Evolutionary conservation across 2,888 invertebrate species (phyloP).

Genomic region (Conus canariensis): DNA sequence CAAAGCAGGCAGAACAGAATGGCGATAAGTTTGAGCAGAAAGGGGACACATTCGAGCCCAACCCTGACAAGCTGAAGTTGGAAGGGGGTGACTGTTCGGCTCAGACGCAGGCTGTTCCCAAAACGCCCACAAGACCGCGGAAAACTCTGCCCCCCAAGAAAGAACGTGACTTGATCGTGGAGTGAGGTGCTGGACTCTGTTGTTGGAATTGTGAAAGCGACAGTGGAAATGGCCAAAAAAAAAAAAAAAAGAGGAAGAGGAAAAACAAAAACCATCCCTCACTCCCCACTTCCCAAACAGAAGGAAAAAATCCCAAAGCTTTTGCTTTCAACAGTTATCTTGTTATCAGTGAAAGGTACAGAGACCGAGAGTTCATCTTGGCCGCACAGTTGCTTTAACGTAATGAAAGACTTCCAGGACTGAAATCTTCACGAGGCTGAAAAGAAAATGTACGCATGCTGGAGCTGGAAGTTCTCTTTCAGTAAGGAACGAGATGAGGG

Average conservation of each 20-base stretch:
- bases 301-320: not conserved
- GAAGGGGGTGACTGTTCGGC: not conserved
- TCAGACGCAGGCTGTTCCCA: not conserved
- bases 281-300: not conserved
- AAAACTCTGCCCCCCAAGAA: slow-evolving; percentile 47
- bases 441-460: not conserved
- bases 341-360: not conserved
- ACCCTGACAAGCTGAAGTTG: slow-evolving; percentile 25
- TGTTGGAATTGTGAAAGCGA: not conserved
- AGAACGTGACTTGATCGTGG: slow-evolving; percentile 46
- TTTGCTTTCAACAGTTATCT: not conserved
- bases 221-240: not conserved
- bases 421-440: not conserved
- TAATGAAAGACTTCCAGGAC: not conserved
- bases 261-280: not conserved
- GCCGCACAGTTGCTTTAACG: not conserved
- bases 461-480: not conserved
- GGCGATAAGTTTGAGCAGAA: not conserved
- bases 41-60: not conserved
- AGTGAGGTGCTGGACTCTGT: not conserved
- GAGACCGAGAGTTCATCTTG: not conserved
- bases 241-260: not conserved
- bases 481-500: not conserved
- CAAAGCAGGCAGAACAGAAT: not conserved
- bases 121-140: slow-evolving; percentile 19